Base-by-base conservation (phyloP, 2,113 vertebrate genomes). In the Corydoras maculifer region DNA sequence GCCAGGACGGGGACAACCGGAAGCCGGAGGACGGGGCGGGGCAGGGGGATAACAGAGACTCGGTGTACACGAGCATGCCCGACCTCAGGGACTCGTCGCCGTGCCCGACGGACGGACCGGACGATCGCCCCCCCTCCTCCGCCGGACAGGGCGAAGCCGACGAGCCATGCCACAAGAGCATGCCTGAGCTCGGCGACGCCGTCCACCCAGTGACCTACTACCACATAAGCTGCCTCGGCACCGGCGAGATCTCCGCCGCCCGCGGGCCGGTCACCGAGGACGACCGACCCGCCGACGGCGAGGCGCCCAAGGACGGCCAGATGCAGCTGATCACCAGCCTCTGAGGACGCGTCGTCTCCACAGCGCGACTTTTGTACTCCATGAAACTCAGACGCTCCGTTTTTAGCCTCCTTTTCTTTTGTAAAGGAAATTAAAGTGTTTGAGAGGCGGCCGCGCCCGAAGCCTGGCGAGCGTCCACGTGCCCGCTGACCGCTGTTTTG, bases 291-390 rank as follows among this genome's bases (percentile, higher is more conserved):
- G 90, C 90, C 0, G 94, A 97, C 80, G 93, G 91, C 43, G 95
- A 96, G 68, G 74, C 62, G 0, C 88, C 95, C 68, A 90, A 82
- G 70, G 95, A 99, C 82, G 95, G 97, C 91, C 97, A 99, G 79
- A 98, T 98, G 97, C 97, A 99, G 85, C 91, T 99, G 80, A 95
- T 99, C 58, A 99, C 97, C 65, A 99, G 97, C 87, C 95, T 99
- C 87, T 99, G 92, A 96, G 81, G 62, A 8, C 3, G 9, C 59
- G 0, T 13, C 35, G 35, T 43, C 35, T 43, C 7, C 4, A 43
- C 35, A 43, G 2, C 7, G 43, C 31, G 29, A 72, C 55, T 59
- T 72, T 59, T 51, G 31, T 58, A 53, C 30, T 32, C 54, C 54
- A 57, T 29, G 1, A 10, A 35, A 13, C 70, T 9, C 70, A 59